Conservation (phyloP, 2,888 invertebrate species). For the Pristionchus entomophagus region DNA sequence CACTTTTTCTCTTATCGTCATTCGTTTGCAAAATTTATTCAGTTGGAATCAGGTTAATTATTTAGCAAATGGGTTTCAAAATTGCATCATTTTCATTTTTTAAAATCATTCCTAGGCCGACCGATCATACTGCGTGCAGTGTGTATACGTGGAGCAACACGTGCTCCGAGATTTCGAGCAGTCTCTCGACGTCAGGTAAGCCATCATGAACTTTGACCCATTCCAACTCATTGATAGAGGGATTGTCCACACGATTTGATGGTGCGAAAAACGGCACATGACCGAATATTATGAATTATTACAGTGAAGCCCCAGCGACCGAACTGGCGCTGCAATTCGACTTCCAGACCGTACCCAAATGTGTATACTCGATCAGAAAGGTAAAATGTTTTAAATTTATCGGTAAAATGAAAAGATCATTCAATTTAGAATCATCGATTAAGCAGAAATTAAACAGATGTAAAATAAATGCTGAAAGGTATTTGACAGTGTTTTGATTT, state of each 20-base stretch:
- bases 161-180: conserved; percentile 72
- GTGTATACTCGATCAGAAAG: conserved; percentile 71
- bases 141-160: conserved; percentile 73
- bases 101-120: conserved; percentile 59
- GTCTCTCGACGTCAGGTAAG: conserved; percentile 67
- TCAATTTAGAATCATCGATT: not conserved
- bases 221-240: not conserved
- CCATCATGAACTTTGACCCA: not conserved
- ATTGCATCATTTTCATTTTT: too few relatives aligned
- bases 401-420: not conserved
- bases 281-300: not conserved
- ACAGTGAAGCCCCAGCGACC: conserved; percentile 70
- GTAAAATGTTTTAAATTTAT: not conserved
- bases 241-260: not conserved
- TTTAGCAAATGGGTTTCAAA: too few relatives aligned
- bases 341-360: conserved; percentile 67
- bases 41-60: too few relatives aligned
- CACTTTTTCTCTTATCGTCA: not conserved
- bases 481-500: too few relatives aligned
- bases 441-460: not conserved
- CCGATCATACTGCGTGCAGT: conserved; percentile 74
- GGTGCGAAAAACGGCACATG: not conserved
- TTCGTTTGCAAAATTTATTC: too few relatives aligned
- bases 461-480: too few relatives aligned
- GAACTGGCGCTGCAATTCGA: conserved; percentile 74